Conservation (phyloP, 2,888 invertebrate species). For the Podabrus alpinus region DNA sequence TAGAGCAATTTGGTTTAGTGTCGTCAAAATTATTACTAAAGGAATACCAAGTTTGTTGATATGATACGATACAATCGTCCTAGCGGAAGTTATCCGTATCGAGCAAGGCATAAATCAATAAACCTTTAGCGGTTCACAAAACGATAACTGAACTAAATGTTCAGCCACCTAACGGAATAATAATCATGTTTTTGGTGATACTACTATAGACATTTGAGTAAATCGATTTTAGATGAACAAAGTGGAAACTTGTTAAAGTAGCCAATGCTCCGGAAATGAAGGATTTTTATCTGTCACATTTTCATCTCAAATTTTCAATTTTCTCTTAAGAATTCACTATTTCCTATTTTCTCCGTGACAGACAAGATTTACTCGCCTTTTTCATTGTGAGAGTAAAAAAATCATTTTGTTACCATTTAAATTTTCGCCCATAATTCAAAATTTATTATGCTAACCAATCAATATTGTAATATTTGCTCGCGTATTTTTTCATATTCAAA, state of each 20-base stretch:
- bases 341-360: conserved; percentile 19
- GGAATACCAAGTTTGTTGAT: conserved; percentile 7
- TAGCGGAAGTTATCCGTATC: conserved; percentile 41
- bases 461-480: neutral
- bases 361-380: conserved; percentile 22
- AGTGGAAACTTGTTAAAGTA: conserved; percentile 31
- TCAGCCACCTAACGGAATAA: conserved; percentile 45
- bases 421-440: conserved; percentile 9
- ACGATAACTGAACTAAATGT: conserved; percentile 43
- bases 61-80: conserved; percentile 34
- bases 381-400: conserved; percentile 7
- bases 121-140: conserved; percentile 36
- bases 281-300: conserved; percentile 45
- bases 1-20: neutral
- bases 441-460: neutral
- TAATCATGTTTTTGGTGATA: conserved; percentile 42
- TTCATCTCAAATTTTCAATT: conserved; percentile 44
- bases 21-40: conserved; percentile 1
- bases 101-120: conserved; percentile 44
- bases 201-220: conserved; percentile 29
- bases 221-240: conserved; percentile 36
- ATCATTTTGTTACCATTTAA: conserved; percentile 11
- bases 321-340: conserved; percentile 25
- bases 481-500: neutral
- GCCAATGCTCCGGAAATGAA: conserved; percentile 45